phyloP scores from a whole-genome alignment of 2,888 invertebrate species.

The Lithophane ornitopus region DNA sequence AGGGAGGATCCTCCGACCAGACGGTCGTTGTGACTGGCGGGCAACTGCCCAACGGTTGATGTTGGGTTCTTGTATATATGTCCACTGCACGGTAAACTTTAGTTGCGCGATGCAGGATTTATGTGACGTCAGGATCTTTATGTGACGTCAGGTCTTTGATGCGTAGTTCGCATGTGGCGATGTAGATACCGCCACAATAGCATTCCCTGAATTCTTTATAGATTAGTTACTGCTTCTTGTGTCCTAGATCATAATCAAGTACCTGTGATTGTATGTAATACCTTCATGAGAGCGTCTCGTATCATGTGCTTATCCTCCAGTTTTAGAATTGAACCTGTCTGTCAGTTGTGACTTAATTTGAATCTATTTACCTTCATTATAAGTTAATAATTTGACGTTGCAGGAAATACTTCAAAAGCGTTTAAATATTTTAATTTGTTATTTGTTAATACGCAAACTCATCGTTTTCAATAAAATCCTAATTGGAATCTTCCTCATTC shows the following conservation, averaged over 20 bases:
- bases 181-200: too few relatives aligned
- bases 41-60: too few relatives aligned
- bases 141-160: too few relatives aligned
- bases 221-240: background rate
- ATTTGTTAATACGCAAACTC: background rate
- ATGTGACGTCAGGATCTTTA: too few relatives aligned
- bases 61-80: too few relatives aligned
- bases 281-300: background rate
- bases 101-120: too few relatives aligned
- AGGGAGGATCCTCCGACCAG: too few relatives aligned
- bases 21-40: too few relatives aligned
- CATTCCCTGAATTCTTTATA: slow-evolving; percentile 12
- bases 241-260: background rate
- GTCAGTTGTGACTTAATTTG: background rate
- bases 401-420: slow-evolving; percentile 15
- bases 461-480: background rate
- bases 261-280: background rate
- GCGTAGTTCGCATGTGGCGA: too few relatives aligned
- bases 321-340: background rate
- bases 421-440: background rate
- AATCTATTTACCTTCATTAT: background rate
- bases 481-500: slow-evolving; percentile 15
- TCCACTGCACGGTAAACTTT: too few relatives aligned
- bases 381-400: background rate
- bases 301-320: background rate